phyloP scores from a whole-genome alignment of 1,140 invertebrate genomes.

The Wiebesia pumilae region DNA sequence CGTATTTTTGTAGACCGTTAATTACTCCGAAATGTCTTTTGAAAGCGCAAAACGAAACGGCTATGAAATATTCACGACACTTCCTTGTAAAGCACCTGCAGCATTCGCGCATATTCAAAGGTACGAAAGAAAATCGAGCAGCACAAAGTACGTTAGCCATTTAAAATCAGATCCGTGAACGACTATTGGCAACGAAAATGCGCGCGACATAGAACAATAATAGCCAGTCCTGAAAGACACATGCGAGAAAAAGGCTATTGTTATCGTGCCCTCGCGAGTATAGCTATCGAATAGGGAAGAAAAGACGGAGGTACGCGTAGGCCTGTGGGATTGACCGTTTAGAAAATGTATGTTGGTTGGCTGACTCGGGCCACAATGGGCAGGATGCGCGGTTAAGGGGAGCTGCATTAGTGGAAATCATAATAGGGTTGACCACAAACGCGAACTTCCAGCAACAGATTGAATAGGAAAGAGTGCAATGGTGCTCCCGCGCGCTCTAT shows the following conservation, averaged over 20 bases:
- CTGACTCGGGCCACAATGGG: conserved; percentile 50
- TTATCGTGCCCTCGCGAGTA: background rate
- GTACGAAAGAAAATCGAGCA: background rate
- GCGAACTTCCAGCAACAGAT: background rate
- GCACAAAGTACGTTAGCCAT: background rate
- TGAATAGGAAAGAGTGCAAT: conserved; percentile 35
- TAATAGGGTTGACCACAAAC: conserved; percentile 57
- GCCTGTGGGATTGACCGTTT: conserved; percentile 43
- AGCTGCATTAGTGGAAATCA: conserved; percentile 54
- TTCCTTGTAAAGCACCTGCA: background rate
- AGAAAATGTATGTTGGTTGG: conserved; percentile 8
- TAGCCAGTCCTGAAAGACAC: background rate
- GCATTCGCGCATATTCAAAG: too few relatives aligned
- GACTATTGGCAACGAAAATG: background rate
- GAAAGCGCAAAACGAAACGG: background rate
- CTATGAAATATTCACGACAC: background rate
- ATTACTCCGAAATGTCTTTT: too few relatives aligned
- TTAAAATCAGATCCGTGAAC: background rate
- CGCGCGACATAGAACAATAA: background rate
- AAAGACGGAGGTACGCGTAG: conserved; percentile 17
- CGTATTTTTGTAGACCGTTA: too few relatives aligned
- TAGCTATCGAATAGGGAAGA: background rate
- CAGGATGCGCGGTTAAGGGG: conserved; percentile 54
- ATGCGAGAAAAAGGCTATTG: background rate
- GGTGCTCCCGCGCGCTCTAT: background rate